Conservation (phyloP, 1,140 invertebrate genomes). For the Drosophila paulistorum region DNA sequence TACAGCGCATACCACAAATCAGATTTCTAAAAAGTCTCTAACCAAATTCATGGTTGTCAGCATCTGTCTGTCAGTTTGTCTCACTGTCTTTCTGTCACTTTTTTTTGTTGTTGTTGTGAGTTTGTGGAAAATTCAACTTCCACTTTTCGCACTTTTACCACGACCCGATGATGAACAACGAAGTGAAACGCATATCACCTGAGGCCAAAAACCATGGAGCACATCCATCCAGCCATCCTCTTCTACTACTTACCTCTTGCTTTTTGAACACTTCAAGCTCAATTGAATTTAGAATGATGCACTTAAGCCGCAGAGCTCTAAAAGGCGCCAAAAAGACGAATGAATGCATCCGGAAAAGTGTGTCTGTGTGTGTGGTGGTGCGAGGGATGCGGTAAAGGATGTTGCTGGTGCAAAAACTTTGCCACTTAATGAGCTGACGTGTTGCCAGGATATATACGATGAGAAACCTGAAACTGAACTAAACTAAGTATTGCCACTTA, state of each 20-base stretch:
- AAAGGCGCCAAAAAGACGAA: conserved; percentile 10
- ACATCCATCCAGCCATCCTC: neutral
- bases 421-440: conserved; percentile 59
- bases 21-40: conserved; percentile 3
- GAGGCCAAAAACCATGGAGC: conserved; percentile 2
- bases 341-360: neutral
- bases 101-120: neutral
- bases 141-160: neutral
- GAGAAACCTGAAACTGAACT: conserved; percentile 30
- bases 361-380: neutral
- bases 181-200: conserved; percentile 8
- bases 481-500: conserved; percentile 28
- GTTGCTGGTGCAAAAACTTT: conserved; percentile 50
- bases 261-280: conserved; percentile 74
- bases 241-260: conserved; percentile 45
- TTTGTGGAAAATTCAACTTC: conserved; percentile 2
- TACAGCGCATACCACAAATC: conserved; percentile 2
- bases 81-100: conserved; percentile 1
- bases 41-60: conserved; percentile 3
- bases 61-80: conserved; percentile 17
- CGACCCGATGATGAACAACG: neutral
- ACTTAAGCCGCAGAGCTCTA: conserved; percentile 53
- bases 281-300: conserved; percentile 74
- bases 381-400: conserved; percentile 29
- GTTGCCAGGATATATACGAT: conserved; percentile 62